These are phyloP conservation scores for Nothoprocta perdicaria DNA, from an alignment of 2,113 vertebrate genomes.

Conservation along the genomic window DNA sequence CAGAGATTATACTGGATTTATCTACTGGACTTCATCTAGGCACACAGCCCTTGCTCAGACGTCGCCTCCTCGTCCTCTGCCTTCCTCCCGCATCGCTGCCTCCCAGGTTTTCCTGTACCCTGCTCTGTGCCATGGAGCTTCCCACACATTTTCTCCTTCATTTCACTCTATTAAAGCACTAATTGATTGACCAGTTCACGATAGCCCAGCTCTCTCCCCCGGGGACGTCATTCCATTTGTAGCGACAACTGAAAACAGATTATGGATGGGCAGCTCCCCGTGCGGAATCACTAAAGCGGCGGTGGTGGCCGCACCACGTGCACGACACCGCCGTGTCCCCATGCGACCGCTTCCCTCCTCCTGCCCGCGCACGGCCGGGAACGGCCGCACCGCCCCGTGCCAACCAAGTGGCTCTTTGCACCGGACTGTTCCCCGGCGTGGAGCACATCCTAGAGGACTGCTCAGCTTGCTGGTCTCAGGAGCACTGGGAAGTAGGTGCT, in stretches of 20 bases:
- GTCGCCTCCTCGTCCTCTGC: accelerated
- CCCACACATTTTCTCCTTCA: slow-evolving; percentile 47
- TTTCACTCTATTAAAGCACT: slow-evolving; percentile 53
- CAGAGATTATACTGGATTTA: neutral
- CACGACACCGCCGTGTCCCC: accelerated
- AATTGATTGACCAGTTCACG: slow-evolving; percentile 47
- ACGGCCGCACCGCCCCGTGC: neutral
- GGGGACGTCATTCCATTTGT: neutral
- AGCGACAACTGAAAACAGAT: neutral
- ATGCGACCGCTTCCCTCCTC: accelerated
- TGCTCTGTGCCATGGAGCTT: neutral
- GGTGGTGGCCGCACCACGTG: neutral
- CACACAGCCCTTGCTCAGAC: accelerated
- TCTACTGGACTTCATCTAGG: neutral
- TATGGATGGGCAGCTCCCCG: neutral
- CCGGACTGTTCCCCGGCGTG: neutral
- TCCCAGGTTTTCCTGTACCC: accelerated
- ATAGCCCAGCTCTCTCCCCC: neutral
- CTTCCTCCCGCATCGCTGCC: neutral
- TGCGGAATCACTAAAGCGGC: neutral
- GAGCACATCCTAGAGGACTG: neutral
- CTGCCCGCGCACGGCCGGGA: accelerated
- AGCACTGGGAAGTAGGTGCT: neutral
- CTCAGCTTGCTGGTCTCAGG: neutral
- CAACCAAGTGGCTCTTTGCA: too few relatives aligned